Evolutionary conservation across 2,888 invertebrate species (phyloP).

Genomic region (Caenorhabditis sp.): DNA sequence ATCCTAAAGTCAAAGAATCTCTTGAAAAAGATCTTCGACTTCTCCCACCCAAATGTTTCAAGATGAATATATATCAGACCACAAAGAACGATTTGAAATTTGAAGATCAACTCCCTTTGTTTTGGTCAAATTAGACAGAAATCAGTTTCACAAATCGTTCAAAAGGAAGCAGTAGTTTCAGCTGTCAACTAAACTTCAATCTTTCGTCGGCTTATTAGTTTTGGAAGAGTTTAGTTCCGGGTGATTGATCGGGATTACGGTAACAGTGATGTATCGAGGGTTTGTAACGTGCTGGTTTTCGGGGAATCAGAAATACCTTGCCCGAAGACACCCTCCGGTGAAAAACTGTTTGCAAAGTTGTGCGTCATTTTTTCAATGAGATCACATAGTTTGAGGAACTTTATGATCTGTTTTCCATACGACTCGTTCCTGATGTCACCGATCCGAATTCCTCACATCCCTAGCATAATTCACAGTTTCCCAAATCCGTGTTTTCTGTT

Average conservation of each 20-base stretch:
- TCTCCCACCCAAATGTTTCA: no score
- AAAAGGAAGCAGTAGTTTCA: conserved; percentile 4
- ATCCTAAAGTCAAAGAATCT: background rate
- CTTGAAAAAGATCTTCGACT: background rate
- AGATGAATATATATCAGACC: background rate
- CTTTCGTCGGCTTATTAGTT: conserved; percentile 6
- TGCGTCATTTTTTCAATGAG: no score
- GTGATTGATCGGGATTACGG: conserved; percentile 10
- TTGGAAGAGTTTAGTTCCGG: conserved; percentile 10
- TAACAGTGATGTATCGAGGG: background rate
- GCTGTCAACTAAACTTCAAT: conserved; percentile 28
- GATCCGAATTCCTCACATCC: background rate
- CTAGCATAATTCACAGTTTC: background rate
- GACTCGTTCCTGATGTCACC: background rate
- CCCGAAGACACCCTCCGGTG: no score
- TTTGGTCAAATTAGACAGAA: conserved; percentile 7
- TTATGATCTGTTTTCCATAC: background rate
- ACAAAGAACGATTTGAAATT: background rate
- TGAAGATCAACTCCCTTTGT: background rate
- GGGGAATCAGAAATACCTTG: no score
- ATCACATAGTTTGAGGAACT: background rate
- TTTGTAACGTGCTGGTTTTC: no score
- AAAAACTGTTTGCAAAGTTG: no score
- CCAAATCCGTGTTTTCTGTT: conserved; percentile 10
- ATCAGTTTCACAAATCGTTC: conserved; percentile 25